Percentiles rank a stretch among this genome's conserved stretches.
Evolutionary conservation across 2,797 vertebrate species (phyloP).

Genomic region (Carcharodon carcharias): DNA sequence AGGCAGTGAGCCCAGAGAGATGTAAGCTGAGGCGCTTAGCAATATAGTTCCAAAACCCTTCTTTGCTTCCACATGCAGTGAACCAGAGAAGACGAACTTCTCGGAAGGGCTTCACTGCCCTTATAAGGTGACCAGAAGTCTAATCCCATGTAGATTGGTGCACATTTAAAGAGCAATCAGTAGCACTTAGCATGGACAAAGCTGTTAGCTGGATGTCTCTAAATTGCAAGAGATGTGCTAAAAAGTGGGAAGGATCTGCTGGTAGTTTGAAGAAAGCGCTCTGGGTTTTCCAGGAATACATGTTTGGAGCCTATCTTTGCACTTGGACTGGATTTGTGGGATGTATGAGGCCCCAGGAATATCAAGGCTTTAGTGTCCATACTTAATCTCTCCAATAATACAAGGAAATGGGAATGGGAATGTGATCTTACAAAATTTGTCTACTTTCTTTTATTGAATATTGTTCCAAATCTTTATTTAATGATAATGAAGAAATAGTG

Average conservation of each 20-base stretch:
- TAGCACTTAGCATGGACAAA: background rate
- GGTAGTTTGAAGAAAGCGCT: background rate
- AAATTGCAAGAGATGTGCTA: background rate
- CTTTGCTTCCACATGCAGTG: background rate
- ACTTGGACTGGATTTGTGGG: background rate
- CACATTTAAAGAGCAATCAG: background rate
- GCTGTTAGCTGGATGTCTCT: background rate
- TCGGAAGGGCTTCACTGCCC: background rate
- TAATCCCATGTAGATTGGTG: background rate
- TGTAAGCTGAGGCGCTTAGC: background rate
- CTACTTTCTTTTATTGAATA: background rate
- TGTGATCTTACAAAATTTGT: background rate
- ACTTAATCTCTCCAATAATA: background rate
- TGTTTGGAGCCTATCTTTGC: background rate
- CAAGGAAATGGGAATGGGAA: background rate
- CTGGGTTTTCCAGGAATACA: background rate
- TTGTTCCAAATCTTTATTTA: background rate
- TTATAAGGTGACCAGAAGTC: background rate
- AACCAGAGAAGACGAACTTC: background rate
- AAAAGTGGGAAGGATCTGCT: background rate
- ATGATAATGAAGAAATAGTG: background rate
- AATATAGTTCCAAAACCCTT: background rate
- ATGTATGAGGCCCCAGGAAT: background rate
- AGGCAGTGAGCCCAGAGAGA: background rate
- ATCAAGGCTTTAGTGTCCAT: background rate